A percentile compares a stretch with the other conserved stretches of the same genome.
Evolutionary conservation across 2,797 vertebrate genomes (phyloP).

Genomic region (Siniperca undulata): DNA sequence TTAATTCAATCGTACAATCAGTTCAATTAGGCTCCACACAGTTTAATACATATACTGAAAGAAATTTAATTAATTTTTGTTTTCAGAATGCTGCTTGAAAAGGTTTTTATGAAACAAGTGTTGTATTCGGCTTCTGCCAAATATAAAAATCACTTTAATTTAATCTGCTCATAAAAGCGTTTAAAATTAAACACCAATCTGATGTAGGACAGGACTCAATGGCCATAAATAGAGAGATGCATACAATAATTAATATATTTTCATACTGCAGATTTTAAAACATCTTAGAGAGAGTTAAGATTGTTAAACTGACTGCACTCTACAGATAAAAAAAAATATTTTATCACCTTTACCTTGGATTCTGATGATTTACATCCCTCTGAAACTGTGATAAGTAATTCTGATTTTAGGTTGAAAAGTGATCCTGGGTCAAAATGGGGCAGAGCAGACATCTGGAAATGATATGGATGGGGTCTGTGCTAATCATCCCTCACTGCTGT

Average conservation of each 20-base stretch:
- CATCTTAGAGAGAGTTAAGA: not conserved
- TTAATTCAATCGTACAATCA: not conserved
- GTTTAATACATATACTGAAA: not conserved
- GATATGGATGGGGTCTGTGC: slow-evolving; percentile 29
- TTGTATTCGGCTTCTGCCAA: not conserved
- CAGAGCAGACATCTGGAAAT: slow-evolving; percentile 48
- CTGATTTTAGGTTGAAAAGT: slow-evolving; percentile 27
- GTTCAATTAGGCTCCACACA: not conserved
- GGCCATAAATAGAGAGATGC: not conserved
- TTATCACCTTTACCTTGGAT: not conserved
- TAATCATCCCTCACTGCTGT: slow-evolving; percentile 44
- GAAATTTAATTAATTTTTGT: slow-evolving; percentile 5
- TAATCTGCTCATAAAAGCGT: not conserved
- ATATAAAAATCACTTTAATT: not conserved
- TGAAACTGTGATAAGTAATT: slow-evolving; percentile 26
- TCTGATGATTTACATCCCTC: slow-evolving; percentile 7
- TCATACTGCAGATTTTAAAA: not conserved
- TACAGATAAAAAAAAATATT: not conserved
- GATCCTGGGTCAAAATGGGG: slow-evolving; percentile 15
- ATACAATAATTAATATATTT: not conserved
- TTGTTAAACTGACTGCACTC: not conserved
- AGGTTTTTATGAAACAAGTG: not conserved
- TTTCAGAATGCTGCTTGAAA: not conserved
- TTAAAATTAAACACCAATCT: not conserved
- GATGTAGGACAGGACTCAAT: not conserved